Evolutionary conservation across 2,888 invertebrate species (phyloP).

Genomic region (Parapristionchus giblindavisi): DNA sequence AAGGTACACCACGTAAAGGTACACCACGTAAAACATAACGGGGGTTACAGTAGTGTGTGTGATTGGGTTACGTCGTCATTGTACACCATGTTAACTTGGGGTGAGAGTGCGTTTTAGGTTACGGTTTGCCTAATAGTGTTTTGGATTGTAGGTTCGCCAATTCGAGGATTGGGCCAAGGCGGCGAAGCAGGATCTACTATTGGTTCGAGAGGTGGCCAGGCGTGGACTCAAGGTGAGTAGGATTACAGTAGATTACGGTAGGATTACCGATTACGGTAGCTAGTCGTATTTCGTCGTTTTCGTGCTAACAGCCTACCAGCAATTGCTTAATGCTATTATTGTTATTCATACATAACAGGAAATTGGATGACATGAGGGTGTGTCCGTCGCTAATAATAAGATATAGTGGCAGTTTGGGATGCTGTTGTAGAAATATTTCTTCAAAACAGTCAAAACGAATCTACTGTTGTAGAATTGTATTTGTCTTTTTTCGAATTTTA

Average conservation of each 20-base stretch:
- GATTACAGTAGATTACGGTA: constrained; percentile 17
- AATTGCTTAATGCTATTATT: too few relatives aligned
- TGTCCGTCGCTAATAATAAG: too few relatives aligned
- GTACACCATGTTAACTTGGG: too few relatives aligned
- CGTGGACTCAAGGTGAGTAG: constrained; percentile 48
- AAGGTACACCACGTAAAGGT: not conserved
- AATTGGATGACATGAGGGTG: too few relatives aligned
- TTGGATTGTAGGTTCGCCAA: constrained; percentile 53
- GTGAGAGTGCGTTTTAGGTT: not conserved
- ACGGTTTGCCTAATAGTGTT: not conserved
- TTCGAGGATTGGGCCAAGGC: constrained; percentile 83
- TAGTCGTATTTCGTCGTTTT: too few relatives aligned
- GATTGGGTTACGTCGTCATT: too few relatives aligned
- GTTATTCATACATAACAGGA: too few relatives aligned
- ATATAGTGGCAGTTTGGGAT: too few relatives aligned
- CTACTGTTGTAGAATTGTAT: not conserved
- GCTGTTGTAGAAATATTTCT: too few relatives aligned
- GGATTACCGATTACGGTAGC: not conserved
- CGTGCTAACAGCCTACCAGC: too few relatives aligned
- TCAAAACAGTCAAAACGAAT: too few relatives aligned
- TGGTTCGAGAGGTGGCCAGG: constrained; percentile 80
- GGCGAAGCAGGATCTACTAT: constrained; percentile 87
- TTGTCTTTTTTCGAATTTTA: not conserved
- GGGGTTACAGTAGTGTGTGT: not conserved
- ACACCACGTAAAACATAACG: not conserved